These are phyloP conservation scores for Spodoptera frugiperda DNA, from an alignment of 1,140 invertebrate genomes.

Conservation along the genomic window DNA sequence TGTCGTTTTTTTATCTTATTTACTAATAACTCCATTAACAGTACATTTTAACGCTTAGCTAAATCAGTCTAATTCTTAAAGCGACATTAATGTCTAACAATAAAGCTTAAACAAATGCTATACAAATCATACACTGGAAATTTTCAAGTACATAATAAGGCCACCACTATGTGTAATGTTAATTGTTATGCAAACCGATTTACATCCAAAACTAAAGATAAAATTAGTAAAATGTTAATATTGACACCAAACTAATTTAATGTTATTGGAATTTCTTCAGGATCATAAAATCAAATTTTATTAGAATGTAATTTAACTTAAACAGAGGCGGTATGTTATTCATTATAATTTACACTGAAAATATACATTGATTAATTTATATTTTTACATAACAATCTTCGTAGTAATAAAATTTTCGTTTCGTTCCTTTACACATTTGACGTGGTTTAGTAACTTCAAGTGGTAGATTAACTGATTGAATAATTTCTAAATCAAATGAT, in stretches of 20 bases:
- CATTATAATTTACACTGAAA: slow-evolving; percentile 12
- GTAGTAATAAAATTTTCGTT: slow-evolving; percentile 1
- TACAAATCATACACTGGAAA: slow-evolving; percentile 78
- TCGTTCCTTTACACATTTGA: slow-evolving; percentile 4
- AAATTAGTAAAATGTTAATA: slow-evolving; percentile 40
- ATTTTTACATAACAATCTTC: neutral
- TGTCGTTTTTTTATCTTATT: slow-evolving; percentile 63
- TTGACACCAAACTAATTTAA: slow-evolving; percentile 40
- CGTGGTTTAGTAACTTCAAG: neutral
- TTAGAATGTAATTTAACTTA: slow-evolving; percentile 37
- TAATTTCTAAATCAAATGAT: slow-evolving; percentile 9
- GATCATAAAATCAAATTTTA: slow-evolving; percentile 25
- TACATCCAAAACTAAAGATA: slow-evolving; percentile 42
- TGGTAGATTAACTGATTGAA: neutral
- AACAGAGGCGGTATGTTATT: slow-evolving; percentile 40
- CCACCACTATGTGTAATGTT: slow-evolving; percentile 62
- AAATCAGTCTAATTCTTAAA: slow-evolving; percentile 86
- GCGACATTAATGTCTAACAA: slow-evolving; percentile 81
- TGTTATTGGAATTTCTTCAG: slow-evolving; percentile 25
- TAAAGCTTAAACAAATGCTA: slow-evolving; percentile 83
- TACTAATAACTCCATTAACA: slow-evolving; percentile 77
- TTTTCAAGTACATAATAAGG: slow-evolving; percentile 72
- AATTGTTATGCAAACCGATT: slow-evolving; percentile 44
- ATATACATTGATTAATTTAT: slow-evolving; percentile 24
- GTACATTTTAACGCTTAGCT: slow-evolving; percentile 83